These are phyloP conservation scores for Karalla daura DNA, from an alignment of 2,797 vertebrate genomes.

Conservation along the genomic window DNA sequence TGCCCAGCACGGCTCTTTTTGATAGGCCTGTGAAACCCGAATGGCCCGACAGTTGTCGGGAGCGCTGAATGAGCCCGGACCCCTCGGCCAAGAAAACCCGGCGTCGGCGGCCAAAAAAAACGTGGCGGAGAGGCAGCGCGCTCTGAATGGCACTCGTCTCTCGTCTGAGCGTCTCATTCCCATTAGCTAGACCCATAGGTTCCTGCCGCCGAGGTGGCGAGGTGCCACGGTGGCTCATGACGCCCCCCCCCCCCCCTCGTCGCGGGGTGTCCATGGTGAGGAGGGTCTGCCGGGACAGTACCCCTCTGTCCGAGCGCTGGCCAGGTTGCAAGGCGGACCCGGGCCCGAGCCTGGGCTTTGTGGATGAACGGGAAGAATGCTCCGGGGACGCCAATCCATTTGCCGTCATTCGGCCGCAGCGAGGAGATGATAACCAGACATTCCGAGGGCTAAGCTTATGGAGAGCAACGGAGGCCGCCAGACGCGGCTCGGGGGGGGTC, in stretches of 20 bases:
- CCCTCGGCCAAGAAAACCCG: conserved; percentile 63
- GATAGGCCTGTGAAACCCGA: conserved; percentile 77
- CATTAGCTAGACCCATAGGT: conserved; percentile 65
- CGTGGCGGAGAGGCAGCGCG: conserved; percentile 40
- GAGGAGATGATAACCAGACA: conserved; percentile 59
- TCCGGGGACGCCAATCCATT: conserved; percentile 30
- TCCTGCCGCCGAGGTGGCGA: conserved; percentile 52
- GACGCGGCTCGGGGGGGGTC: conserved; percentile 43
- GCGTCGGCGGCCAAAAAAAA: conserved; percentile 53
- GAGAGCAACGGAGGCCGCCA: conserved; percentile 26
- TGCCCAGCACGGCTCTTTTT: conserved; percentile 63
- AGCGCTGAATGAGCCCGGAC: conserved; percentile 63
- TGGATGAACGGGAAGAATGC: conserved; percentile 18
- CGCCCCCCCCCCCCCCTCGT: conserved; percentile 39
- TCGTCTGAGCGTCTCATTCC: conserved; percentile 40
- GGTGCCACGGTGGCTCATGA: conserved; percentile 22
- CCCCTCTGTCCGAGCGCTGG: conserved; percentile 25
- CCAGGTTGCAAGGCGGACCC: conserved; percentile 40
- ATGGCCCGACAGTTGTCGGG: conserved; percentile 68
- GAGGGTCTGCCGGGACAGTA: conserved; percentile 44
- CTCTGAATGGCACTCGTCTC: conserved; percentile 63
- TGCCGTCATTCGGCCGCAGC: background rate
- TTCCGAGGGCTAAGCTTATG: conserved; percentile 37
- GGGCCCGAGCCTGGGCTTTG: conserved; percentile 17
- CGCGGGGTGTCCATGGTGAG: conserved; percentile 33